Evolutionary conservation across 2,113 vertebrate species (phyloP), one percentile per base, ranked within the genome.

Genomic region (Pangasianodon hypophthalmus): DNA sequence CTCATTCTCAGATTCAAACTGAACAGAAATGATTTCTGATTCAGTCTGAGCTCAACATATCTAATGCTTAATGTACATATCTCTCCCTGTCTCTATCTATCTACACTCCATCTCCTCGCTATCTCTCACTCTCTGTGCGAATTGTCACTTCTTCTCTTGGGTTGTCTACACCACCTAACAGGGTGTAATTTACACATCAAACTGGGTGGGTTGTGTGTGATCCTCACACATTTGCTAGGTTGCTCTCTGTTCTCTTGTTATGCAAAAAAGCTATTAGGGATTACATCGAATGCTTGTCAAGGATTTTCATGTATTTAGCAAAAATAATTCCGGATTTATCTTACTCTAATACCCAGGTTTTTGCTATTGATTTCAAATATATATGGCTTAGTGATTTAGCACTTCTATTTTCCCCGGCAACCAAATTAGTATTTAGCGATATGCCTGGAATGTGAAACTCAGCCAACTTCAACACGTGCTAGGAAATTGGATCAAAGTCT

Each of bases 281-380:
- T 95, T 95, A 92, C 56, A 41, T 89, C 83, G 44, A 58, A 89
- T 88, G 91, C 91, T 85, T 91, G 90, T 84, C 87, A 77, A 88
- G 92, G 93, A 94, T 95, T 96, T 95, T 94, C 92, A 93, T 93
- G 93, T 93, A 94, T 94, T 95, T 94, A 92, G 84, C 91, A 93
- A 93, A 93, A 93, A 95, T 94, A 94, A 95, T 94, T 93, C 94
- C 92, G 93, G 92, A 95, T 95, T 95, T 94, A 94, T 91, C 86
- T 90, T 88, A 90, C 81, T 87, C 88, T 93, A 91, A 95, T 95
- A 94, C 91, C 84, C 91, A 5, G 81, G 93, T 92, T 93, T 93
- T 94, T 92, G 89, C 91, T 95, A 94, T 95, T 94, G 95, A 95
- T 95, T 95, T 93, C 37, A 85, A 94, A 94, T 90, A 90, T 92